Base-by-base conservation (phyloP, 1,140 invertebrate genomes). In the Euura saliciscinereae region DNA sequence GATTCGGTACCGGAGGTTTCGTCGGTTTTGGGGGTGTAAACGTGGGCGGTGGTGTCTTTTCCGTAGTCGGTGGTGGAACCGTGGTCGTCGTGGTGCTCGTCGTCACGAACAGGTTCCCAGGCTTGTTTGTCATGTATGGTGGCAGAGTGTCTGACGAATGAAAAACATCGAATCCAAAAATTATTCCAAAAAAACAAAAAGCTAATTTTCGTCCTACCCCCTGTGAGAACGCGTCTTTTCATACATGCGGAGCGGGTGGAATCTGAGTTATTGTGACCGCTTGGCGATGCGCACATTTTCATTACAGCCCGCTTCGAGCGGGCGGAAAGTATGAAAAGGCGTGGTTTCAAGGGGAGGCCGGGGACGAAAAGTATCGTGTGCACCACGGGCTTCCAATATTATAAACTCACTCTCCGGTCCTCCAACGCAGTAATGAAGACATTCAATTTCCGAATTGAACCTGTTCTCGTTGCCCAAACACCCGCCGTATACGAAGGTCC, bases 381-480 rank as follows among this genome's bases (percentile, higher is more conserved):
- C 10, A 6, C 70, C 11, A 8, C 71, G 42, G 44, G 73, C 71
- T 74, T 64, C 64, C 51, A 28, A 0, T 28, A 43, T 6, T 10
- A n/a, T 8, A 43, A 42, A 79, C 87, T 86, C 75, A 89, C 88
- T 83, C 68, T 88, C 87, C 72, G 89, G 86, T 72, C 86, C 89
- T 43, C 89, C 89, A 73, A 91, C 82, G 82, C 93, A 94, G 74
- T 90, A 87, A 75, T 91, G 86, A 65, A 93, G 85, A 79, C 94
- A 96, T 75, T 93, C 91, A 7, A 90, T 86, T 84, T 93, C 92
- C 11, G 90, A 91, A 76, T 92, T 90, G 84, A 96, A 96, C 73
- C 93, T 89, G 86, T 96, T 96, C 71, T 91, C 89, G 67, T 95
- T 95, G 43, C 93, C 94, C 65, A 90, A 88, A 81, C 94, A 96